Evolutionary conservation across 2,888 invertebrate species (phyloP).

Genomic region (Agonopterix heracliana): DNA sequence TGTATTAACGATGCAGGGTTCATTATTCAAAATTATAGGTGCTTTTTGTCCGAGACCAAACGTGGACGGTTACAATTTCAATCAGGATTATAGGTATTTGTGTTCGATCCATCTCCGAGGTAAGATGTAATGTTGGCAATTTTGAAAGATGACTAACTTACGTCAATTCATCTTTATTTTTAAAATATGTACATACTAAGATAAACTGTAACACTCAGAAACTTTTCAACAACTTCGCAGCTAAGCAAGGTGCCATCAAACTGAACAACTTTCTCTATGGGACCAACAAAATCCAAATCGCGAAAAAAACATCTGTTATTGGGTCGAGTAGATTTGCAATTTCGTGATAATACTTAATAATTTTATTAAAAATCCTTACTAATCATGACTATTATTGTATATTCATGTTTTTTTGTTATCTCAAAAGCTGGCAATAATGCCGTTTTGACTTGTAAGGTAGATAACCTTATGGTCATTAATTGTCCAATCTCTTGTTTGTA

Average conservation of each 20-base stretch:
- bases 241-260: no score
- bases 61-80: constrained; percentile 7
- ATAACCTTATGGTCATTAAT: constrained; percentile 18
- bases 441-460: constrained; percentile 14
- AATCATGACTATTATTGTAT: constrained; percentile 2
- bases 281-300: no score
- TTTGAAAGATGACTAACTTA: not conserved
- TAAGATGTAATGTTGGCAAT: no score
- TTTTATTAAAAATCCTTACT: not conserved
- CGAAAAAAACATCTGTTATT: no score
- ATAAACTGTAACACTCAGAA: no score
- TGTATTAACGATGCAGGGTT: constrained; percentile 45
- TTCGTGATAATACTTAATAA: no score
- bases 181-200: no score
- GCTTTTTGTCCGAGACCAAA: constrained; percentile 24
- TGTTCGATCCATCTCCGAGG: not conserved
- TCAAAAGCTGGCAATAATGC: constrained; percentile 19
- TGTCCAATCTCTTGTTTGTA: constrained; percentile 36
- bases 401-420: constrained; percentile 13
- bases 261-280: no score
- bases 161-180: not conserved
- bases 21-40: constrained; percentile 46
- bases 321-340: no score
- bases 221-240: no score
- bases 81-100: constrained; percentile 3